Base-by-base conservation (phyloP, 2,113 vertebrate species). In the Zingel zingel region DNA sequence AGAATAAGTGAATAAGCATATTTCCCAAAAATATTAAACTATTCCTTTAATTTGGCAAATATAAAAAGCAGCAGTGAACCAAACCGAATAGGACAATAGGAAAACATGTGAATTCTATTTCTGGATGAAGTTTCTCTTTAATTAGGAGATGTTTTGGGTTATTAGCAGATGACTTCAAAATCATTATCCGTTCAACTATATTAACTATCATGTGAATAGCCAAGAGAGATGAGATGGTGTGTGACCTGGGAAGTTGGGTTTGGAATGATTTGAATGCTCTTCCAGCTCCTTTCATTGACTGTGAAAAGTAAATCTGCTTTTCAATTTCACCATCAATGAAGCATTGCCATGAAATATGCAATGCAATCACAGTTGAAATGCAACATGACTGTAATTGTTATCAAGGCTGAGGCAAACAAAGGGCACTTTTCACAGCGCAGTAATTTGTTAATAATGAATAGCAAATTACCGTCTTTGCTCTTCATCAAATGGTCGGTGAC, bases 401-500 rank as follows among this genome's bases (percentile, higher is more conserved):
- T 88, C 56, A 69, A 68, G 70, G 80, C 85, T 50, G 78, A 14
- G 59, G 50, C 65, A 89, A 91, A 88, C 73, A 90, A 88, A 86
- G 75, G 77, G 66, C 83, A 54, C 83, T 75, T 83, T 86, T 89
- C 80, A 89, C 71, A 81, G 78, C 11, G 14, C 59, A 68, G 53
- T 85, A 66, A 92, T 93, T 90, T 87, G 71, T 86, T 89, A 81
- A 89, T 87, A 87, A 90, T 85, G 83, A 90, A 89, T 78, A 64
- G 65, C 66, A 86, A 88, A 91, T 92, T 84, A 88, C 85, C 63
- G 16, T 86, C 80, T 89, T 89, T 91, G 77, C 79, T 85, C 72
- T 74, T 90, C 77, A 89, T 83, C 79, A 92, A 87, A 84, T 77
- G 80, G 63, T 30, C 48, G 47, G n/a, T 85, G 89, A 90, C 86